Base-by-base conservation (phyloP, 2,888 invertebrate genomes). In the Ceraclea dissimilis region DNA sequence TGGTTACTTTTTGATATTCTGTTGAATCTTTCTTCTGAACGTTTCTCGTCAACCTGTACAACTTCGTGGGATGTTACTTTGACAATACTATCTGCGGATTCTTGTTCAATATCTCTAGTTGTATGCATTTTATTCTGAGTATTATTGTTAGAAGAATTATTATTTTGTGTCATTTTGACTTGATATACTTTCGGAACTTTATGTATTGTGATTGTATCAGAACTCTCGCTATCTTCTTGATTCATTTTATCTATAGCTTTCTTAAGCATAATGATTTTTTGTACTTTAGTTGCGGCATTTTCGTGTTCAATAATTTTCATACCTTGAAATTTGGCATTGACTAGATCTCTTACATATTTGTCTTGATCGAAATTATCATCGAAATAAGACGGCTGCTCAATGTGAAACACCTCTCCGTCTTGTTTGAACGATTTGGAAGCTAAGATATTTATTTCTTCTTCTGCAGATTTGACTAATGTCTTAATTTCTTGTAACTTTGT, bases 281-380 rank as follows among this genome's bases (percentile, higher is more conserved):
- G 43, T 33, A 56, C 48, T 34, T 56, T 56, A 10, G 43, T 19
- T 22, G 31, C 43, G 6, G 53, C 17, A n/a, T 18, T 58, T 21
- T 52, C 52, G 16, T 55, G 52, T 51, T 56, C 49, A 11, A 56
- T 34, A 11, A 52, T 46, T 44, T 57, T 59, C 44, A 72, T 66
- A 22, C 75, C 74, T 63, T 74, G 70, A 63, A 78, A 74, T 68
- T 76, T 77, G n/a, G 76, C 78, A 62, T 73, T 73, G 5, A 77
- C 78, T 22, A 76, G 64, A 69, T 77, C 73, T 64, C 76, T 73
- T 50, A 77, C 74, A 63, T 75, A 74, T 58, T 75, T 68, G 67
- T 73, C 74, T 65, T 76, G 73, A 61, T 77, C 77, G 63, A 76
- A 78, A 55, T 76, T 71, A 55, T 76, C 73, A 56, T 78, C 77